Conservation (phyloP, 2,888 invertebrate species). For the Leptopilina myrica region DNA sequence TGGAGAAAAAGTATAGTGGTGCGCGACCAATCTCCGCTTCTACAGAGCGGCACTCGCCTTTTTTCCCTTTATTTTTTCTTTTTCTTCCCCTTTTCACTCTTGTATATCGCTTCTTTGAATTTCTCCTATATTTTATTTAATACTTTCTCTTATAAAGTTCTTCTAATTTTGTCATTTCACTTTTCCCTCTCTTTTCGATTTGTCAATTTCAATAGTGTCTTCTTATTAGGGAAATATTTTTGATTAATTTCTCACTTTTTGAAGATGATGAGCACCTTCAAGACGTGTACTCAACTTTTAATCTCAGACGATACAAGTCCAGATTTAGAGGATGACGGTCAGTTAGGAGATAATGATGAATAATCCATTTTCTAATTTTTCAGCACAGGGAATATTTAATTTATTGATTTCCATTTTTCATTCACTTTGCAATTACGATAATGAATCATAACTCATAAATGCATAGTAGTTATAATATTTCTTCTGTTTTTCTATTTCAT, state of each 20-base stretch:
- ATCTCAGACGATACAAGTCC: constrained; percentile 60
- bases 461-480: too few species aligned
- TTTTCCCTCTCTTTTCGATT: background rate
- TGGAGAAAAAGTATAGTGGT: constrained; percentile 65
- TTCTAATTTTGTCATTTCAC: constrained; percentile 5
- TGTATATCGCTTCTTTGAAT: background rate
- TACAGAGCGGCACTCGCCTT: constrained; percentile 58
- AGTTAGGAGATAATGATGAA: constrained; percentile 54
- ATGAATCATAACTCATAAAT: too few species aligned
- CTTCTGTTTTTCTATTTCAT: too few species aligned
- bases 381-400: too few species aligned
- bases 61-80: constrained; percentile 45
- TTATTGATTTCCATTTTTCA: too few species aligned
- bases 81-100: constrained; percentile 30
- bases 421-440: too few species aligned
- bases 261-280: constrained; percentile 70
- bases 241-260: constrained; percentile 30
- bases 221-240: constrained; percentile 14
- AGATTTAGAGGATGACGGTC: constrained; percentile 63
- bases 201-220: constrained; percentile 9
- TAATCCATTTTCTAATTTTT: background rate
- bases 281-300: constrained; percentile 66
- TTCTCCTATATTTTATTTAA: background rate
- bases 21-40: constrained; percentile 66
- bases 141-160: background rate